Evolutionary conservation across 2,888 invertebrate species (phyloP).

Genomic region (Blera fallax): DNA sequence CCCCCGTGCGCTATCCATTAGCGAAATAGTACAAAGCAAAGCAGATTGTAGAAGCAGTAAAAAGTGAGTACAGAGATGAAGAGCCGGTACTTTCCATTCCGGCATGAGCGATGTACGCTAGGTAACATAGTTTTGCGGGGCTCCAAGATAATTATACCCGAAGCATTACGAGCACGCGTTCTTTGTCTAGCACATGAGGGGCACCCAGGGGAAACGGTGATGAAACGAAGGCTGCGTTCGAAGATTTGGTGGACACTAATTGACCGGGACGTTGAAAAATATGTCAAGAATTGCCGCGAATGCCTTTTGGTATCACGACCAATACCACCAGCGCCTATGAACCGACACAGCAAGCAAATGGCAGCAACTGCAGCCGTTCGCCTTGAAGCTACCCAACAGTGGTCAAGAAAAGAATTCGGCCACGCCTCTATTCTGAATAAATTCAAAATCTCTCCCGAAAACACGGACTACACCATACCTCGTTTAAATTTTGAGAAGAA

Average conservation of each 20-base stretch:
- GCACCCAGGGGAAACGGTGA: slow-evolving; percentile 31
- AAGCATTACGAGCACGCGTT: not conserved
- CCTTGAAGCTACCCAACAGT: too few relatives aligned
- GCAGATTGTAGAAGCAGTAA: not conserved
- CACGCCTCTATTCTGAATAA: too few relatives aligned
- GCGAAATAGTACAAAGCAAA: slow-evolving; percentile 22
- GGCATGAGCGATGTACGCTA: not conserved
- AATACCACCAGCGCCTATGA: slow-evolving; percentile 12
- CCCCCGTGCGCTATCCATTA: slow-evolving; percentile 28
- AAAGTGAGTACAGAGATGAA: not conserved
- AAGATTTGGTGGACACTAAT: slow-evolving; percentile 66
- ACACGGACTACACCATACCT: too few relatives aligned
- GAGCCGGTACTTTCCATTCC: not conserved
- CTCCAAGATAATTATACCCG: not conserved
- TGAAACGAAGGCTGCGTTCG: slow-evolving; percentile 46
- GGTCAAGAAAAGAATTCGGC: too few relatives aligned
- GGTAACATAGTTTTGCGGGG: not conserved
- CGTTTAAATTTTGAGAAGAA: too few relatives aligned
- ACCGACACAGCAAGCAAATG: too few relatives aligned
- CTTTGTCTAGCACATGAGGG: slow-evolving; percentile 17
- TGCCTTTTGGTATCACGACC: slow-evolving; percentile 52
- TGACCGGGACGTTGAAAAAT: slow-evolving; percentile 48
- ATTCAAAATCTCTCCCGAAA: too few relatives aligned
- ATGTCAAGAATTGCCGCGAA: slow-evolving; percentile 42
- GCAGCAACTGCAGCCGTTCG: too few relatives aligned